Evolutionary conservation across 30 jellyfish, hydroid and myxozoan genomes (phyloP).

Genomic region (Chironex yamaguchii): DNA sequence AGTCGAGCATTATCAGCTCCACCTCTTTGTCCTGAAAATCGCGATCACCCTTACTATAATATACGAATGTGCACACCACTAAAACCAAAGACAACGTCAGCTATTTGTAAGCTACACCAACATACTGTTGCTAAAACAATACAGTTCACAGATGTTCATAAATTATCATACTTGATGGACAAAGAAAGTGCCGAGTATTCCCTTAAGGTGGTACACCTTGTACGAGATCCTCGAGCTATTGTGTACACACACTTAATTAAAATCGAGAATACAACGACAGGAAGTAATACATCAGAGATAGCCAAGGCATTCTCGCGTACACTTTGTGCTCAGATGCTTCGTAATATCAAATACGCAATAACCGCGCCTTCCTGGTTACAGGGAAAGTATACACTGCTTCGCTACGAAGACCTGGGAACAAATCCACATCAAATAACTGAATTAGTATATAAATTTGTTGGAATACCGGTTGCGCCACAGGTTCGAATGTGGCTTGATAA

Average conservation of each 20-base stretch:
- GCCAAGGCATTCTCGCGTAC: conserved; percentile 78
- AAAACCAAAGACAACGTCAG: conserved; percentile 99
- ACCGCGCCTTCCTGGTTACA: conserved; percentile 99
- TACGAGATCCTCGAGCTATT: conserved; percentile 98
- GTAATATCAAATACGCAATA: conserved; percentile 94
- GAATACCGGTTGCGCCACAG: conserved; percentile 98
- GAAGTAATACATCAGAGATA: conserved; percentile 69
- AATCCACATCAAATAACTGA: conserved; percentile 99
- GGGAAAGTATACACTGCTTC: conserved; percentile 95
- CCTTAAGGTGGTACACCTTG: conserved; percentile 98
- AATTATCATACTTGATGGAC: conserved; percentile 96
- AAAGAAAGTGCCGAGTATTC: conserved; percentile 97
- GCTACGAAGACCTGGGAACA: conserved; percentile 99
- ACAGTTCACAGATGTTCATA: conserved; percentile 95
- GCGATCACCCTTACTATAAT: conserved; percentile 91
- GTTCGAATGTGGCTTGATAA: conserved; percentile 99
- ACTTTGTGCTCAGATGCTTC: conserved; percentile 90
- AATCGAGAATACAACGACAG: conserved; percentile 72
- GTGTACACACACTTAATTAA: conserved; percentile 88
- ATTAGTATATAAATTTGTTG: conserved; percentile 95
- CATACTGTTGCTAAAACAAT: conserved; percentile 96
- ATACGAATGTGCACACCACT: conserved; percentile 99
- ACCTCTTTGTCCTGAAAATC: conserved; percentile 96
- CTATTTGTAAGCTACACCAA: conserved; percentile 97
- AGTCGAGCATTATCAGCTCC: conserved; percentile 99